Evolutionary conservation across 2,888 invertebrate genomes (phyloP), one percentile per base, ranked within the genome.

Genomic region (Stenoptilia bipunctidactyla): DNA sequence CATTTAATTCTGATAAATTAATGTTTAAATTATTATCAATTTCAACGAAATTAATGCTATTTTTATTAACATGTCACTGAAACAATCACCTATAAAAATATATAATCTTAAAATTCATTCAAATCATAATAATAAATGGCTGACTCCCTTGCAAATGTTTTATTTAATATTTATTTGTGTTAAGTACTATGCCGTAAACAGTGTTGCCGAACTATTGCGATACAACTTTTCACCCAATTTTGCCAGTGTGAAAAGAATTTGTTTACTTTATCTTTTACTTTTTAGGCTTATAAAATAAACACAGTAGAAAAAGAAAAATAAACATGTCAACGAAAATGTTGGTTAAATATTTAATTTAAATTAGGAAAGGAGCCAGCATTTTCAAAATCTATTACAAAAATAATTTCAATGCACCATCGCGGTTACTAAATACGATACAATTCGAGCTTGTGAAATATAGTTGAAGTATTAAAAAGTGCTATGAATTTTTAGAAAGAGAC

Each of bases 51-150:
- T 69, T 65, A 69, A 72, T 75, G 69, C 64, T 70, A 67, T 66
- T 62, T 63, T 14, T 13, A 42, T 40, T 40, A 80, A 80, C 80
- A 76, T 71, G 53, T 56, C 52, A 70, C 56, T 61, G 65, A 75
- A 80, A 79, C 62, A 79, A 82, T 72, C 63, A 63, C 62, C 70
- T 82, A 82, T 77, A 76, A 80, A 80, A 79, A 82, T 80, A 82
- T 80, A 79, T 76, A 74, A 68, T 77, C 71, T 75, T 71, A 77
- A 75, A 73, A 75, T 60, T 74, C 77, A 77, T 59, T 49, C 66
- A 58, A 64, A 66, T 60, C 47, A 61, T 60, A 67, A 56, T 57
- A 58, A 56, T 52, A 47, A 60, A 57, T 20, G 20, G 20, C 20
- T 20, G 63, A 62, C 68, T 56, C 61, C 57, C 46, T 45, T 39